A percentile compares a stretch with the other conserved stretches of the same genome.
These are phyloP conservation scores for Nipponia nippon DNA, from an alignment of 2,113 vertebrate species.

Conservation along the genomic window DNA sequence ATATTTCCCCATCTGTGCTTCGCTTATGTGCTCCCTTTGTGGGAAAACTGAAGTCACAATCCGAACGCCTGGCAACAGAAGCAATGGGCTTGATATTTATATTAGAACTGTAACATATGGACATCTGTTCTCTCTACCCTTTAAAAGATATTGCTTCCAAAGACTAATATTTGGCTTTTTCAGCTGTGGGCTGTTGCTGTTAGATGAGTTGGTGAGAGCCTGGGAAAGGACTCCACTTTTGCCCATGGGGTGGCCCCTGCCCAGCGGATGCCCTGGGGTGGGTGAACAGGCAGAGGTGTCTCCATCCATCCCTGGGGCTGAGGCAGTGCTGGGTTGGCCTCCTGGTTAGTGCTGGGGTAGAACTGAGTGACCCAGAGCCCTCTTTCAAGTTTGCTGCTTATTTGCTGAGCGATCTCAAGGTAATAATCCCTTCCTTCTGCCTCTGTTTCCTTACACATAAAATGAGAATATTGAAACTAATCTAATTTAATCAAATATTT, in stretches of 20 bases:
- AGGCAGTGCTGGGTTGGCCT: not conserved
- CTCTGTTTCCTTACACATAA: not conserved
- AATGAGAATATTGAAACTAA: not conserved
- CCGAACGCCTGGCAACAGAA: slow-evolving; percentile 20
- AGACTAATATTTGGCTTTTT: slow-evolving; percentile 10
- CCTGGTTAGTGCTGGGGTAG: not conserved
- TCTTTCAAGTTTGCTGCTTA: not conserved
- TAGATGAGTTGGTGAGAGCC: not conserved
- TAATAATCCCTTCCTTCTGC: not conserved
- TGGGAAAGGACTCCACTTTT: not conserved
- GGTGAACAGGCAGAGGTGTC: not conserved
- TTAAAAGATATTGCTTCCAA: not conserved
- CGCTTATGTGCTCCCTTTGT: not conserved
- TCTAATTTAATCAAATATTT: not conserved
- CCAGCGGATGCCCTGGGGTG: not conserved
- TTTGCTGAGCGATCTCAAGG: not conserved
- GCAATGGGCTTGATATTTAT: slow-evolving; percentile 26
- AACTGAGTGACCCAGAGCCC: not conserved
- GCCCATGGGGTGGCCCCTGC: not conserved
- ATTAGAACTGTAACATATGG: slow-evolving; percentile 4
- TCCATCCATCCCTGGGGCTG: rapidly evolving
- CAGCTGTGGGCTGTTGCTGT: not conserved
- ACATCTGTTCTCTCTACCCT: slow-evolving; percentile 20
- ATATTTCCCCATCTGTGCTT: slow-evolving; percentile 32
- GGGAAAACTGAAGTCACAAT: slow-evolving; percentile 13